phyloP scores from a whole-genome alignment of 2,797 vertebrate species.

The Takifugu ocellatus region DNA sequence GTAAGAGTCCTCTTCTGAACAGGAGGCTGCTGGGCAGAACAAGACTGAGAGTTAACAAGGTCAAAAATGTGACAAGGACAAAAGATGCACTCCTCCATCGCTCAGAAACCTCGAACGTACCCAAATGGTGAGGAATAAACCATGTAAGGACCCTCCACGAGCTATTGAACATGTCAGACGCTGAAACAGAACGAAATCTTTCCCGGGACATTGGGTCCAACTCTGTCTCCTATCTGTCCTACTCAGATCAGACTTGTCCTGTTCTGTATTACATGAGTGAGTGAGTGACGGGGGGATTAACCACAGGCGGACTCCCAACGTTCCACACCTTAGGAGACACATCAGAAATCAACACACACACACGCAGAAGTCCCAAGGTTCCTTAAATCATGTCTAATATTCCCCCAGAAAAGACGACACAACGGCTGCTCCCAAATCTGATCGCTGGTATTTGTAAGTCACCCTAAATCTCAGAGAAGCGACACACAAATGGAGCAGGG shows the following conservation, averaged over 20 bases:
- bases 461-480: conserved; percentile 68
- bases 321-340: conserved; percentile 37
- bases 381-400: conserved; percentile 52
- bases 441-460: conserved; percentile 74
- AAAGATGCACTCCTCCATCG: too few species aligned
- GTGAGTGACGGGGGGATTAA: conserved; percentile 59
- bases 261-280: conserved; percentile 19
- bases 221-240: conserved; percentile 8
- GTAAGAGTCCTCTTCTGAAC: too few species aligned
- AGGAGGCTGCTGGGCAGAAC: too few species aligned
- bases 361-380: conserved; percentile 6
- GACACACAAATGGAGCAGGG: conserved; percentile 67
- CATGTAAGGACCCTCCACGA: too few species aligned
- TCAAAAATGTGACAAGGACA: too few species aligned
- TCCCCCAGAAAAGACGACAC: conserved; percentile 47
- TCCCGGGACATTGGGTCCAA: background rate
- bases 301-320: conserved; percentile 42
- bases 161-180: too few species aligned
- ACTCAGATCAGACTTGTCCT: conserved; percentile 21
- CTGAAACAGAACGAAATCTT: background rate
- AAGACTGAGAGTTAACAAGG: too few species aligned
- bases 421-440: conserved; percentile 68
- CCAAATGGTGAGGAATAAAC: too few species aligned
- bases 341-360: background rate
- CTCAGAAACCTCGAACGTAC: too few species aligned